Conservation (phyloP, 2,113 vertebrate genomes). For the Coptodon bakossiorum region DNA sequence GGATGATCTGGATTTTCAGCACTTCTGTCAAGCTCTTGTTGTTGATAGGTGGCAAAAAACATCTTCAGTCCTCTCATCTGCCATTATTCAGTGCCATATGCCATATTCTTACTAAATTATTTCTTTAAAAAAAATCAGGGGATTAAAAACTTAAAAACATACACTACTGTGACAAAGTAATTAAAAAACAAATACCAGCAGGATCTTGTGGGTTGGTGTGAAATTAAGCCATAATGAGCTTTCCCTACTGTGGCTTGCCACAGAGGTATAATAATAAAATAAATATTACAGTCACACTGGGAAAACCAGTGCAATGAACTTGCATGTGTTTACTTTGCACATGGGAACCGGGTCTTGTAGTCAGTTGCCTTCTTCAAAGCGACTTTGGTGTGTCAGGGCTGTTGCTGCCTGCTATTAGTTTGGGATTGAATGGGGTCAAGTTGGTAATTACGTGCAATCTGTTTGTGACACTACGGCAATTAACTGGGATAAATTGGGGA, state of each 20-base stretch:
- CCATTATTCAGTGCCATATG: neutral
- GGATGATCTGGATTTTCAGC: neutral
- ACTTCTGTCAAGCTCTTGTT: neutral
- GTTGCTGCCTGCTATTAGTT: neutral
- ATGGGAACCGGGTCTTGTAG: neutral
- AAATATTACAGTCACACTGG: neutral
- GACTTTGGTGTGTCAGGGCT: neutral
- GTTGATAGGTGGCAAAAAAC: neutral
- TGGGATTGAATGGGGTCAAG: neutral
- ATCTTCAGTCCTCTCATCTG: neutral
- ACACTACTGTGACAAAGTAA: neutral
- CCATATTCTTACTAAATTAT: neutral
- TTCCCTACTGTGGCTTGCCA: neutral
- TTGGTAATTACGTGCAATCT: neutral
- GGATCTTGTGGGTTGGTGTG: neutral
- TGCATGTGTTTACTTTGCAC: neutral
- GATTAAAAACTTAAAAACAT: neutral
- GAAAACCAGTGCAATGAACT: neutral
- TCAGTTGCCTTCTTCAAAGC: neutral
- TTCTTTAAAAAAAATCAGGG: neutral
- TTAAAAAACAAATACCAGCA: neutral
- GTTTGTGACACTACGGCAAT: neutral
- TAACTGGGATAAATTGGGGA: neutral
- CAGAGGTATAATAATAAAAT: neutral
- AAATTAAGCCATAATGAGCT: neutral